Percentiles rank a stretch among this genome's conserved stretches.
phyloP scores from a whole-genome alignment of 2,888 invertebrate genomes.

The Dyspetes luteomarginatus region DNA sequence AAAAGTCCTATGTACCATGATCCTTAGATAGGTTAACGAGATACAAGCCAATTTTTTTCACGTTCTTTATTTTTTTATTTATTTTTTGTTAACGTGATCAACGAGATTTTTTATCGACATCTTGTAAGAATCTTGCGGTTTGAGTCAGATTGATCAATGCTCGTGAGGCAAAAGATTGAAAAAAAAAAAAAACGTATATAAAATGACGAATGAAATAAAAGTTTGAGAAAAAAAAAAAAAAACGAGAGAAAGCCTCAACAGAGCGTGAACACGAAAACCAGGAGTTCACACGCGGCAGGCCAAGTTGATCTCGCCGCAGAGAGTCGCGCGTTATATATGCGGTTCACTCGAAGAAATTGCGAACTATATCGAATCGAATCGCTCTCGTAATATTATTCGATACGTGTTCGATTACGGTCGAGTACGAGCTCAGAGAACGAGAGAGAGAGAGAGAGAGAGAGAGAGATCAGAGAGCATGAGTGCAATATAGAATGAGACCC shows the following conservation, averaged over 20 bases:
- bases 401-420: constrained; percentile 82
- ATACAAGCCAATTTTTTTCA: background rate
- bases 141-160: constrained; percentile 21
- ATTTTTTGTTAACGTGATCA: constrained; percentile 17
- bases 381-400: constrained; percentile 81
- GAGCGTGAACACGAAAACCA: constrained; percentile 66
- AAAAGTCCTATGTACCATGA: background rate
- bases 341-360: constrained; percentile 63
- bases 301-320: constrained; percentile 44
- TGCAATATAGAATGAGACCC: constrained; percentile 21
- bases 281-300: constrained; percentile 67
- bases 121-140: constrained; percentile 43
- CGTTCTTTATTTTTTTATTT: background rate
- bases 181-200: constrained; percentile 5
- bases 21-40: background rate
- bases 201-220: background rate
- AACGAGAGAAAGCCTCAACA: constrained; percentile 16
- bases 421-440: constrained; percentile 46
- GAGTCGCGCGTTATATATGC: constrained; percentile 50
- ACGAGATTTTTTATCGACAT: constrained; percentile 33
- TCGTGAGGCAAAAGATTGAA: background rate
- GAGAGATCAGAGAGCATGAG: background rate
- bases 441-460: constrained; percentile 34
- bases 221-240: constrained; percentile 5
- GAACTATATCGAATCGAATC: constrained; percentile 81